Percentiles rank a stretch among this genome's conserved stretches.
These are phyloP conservation scores for Brachyhypopomus gauderio DNA, from an alignment of 2,113 vertebrate species.

Conservation along the genomic window DNA sequence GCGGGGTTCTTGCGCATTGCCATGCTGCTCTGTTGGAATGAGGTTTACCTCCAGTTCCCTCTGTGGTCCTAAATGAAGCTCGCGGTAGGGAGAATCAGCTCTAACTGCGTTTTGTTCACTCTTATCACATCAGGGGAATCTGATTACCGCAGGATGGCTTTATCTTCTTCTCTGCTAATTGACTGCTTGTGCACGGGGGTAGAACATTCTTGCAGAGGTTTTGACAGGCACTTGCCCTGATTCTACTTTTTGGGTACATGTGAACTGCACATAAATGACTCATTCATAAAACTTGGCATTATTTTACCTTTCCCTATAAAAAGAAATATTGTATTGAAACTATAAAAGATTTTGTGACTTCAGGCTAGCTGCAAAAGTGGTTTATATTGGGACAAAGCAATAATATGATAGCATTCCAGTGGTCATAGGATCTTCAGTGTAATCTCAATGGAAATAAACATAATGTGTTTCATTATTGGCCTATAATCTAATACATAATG, in stretches of 20 bases:
- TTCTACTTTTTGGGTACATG: background rate
- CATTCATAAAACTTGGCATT: background rate
- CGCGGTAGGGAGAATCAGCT: constrained; percentile 31
- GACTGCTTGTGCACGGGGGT: constrained; percentile 4
- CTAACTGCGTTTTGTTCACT: constrained; percentile 42
- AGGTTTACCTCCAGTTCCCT: background rate
- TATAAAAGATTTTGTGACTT: no score
- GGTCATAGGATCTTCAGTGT: background rate
- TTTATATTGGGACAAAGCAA: no score
- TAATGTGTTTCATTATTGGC: background rate
- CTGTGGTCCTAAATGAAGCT: constrained; percentile 26
- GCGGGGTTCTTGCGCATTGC: background rate
- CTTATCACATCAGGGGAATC: constrained; percentile 27
- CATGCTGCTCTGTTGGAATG: background rate
- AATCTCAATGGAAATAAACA: background rate
- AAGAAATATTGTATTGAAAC: background rate
- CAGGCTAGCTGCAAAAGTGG: no score
- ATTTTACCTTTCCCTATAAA: background rate
- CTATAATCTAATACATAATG: background rate
- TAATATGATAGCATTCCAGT: no score
- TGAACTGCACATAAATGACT: background rate
- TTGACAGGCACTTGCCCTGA: background rate
- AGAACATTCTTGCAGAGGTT: constrained; percentile 21
- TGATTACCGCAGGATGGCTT: constrained; percentile 33
- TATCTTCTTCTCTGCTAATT: constrained; percentile 31